Evolutionary conservation across 2,888 invertebrate genomes (phyloP).

Genomic region (Philonicus albiceps): DNA sequence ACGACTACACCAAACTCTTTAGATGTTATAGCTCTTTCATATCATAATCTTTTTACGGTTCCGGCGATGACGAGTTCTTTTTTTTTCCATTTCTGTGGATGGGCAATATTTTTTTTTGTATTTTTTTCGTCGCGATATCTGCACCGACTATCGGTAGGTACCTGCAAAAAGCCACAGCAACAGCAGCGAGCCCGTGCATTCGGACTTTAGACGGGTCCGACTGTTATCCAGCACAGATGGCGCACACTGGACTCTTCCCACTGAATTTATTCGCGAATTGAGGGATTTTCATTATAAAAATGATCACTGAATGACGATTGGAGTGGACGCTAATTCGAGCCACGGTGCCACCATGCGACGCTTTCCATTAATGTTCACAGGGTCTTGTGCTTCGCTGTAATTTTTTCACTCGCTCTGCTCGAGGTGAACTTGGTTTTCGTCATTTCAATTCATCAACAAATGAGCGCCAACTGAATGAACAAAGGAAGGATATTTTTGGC

Average conservation of each 20-base stretch:
- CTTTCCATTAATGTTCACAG: slow-evolving; percentile 13
- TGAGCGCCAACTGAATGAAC: background rate
- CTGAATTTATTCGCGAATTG: slow-evolving; percentile 32
- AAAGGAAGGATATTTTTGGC: background rate
- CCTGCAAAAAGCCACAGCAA: background rate
- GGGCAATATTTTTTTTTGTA: background rate
- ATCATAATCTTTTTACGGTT: slow-evolving; percentile 43
- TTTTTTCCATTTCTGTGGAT: background rate
- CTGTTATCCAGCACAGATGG: background rate
- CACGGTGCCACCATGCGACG: slow-evolving; percentile 4
- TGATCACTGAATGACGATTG: slow-evolving; percentile 24
- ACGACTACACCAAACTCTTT: slow-evolving; percentile 22
- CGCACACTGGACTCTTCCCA: background rate
- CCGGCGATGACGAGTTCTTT: slow-evolving; percentile 35
- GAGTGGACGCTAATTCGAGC: slow-evolving; percentile 8
- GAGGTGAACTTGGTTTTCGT: background rate
- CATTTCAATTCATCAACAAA: background rate
- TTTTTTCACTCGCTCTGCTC: too few relatives aligned
- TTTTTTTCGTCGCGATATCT: slow-evolving; percentile 5
- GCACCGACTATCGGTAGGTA: slow-evolving; percentile 12
- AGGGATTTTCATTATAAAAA: slow-evolving; percentile 36
- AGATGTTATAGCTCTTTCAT: slow-evolving; percentile 32
- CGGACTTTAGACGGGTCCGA: background rate
- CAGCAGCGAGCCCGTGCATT: background rate
- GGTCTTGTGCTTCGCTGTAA: too few relatives aligned